Conservation (phyloP, 2,113 vertebrate species). For the Pteropus alecto region DNA sequence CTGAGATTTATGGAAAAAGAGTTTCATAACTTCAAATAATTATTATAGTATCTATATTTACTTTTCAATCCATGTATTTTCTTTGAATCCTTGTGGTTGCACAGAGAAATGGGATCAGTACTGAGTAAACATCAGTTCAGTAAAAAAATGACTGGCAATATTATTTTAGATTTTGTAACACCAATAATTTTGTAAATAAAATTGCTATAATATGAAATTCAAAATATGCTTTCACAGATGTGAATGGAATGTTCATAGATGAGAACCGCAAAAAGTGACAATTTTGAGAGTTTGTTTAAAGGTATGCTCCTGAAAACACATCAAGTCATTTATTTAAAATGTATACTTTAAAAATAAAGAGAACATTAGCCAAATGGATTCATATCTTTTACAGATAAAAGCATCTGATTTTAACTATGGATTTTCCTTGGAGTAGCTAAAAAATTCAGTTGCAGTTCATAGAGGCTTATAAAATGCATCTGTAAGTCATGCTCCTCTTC, state of each 20-base stretch:
- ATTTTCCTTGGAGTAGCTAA: conserved; percentile 23
- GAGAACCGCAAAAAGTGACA: not conserved
- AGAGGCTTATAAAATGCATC: conserved; percentile 35
- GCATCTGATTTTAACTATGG: conserved; percentile 28
- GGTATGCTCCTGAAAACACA: not conserved
- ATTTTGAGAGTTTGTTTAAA: not conserved
- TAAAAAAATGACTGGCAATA: not conserved
- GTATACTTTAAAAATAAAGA: not conserved
- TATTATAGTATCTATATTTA: not conserved
- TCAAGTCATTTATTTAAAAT: conserved; percentile 20
- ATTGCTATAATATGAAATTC: conserved; percentile 34
- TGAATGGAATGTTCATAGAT: not conserved
- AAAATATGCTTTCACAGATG: conserved; percentile 19
- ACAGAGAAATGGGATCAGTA: not conserved
- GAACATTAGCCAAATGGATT: not conserved
- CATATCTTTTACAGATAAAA: not conserved
- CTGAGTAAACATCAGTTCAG: not conserved
- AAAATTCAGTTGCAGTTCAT: conserved; percentile 38
- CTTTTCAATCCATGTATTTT: not conserved
- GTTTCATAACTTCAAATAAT: not conserved
- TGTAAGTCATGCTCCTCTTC: conserved; percentile 41
- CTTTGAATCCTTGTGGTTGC: not conserved
- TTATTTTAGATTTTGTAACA: conserved; percentile 20
- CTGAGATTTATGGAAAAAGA: not conserved
- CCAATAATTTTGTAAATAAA: conserved; percentile 56